Base-by-base conservation (phyloP, 2,797 vertebrate species). In the Setipinna tenuifilis region DNA sequence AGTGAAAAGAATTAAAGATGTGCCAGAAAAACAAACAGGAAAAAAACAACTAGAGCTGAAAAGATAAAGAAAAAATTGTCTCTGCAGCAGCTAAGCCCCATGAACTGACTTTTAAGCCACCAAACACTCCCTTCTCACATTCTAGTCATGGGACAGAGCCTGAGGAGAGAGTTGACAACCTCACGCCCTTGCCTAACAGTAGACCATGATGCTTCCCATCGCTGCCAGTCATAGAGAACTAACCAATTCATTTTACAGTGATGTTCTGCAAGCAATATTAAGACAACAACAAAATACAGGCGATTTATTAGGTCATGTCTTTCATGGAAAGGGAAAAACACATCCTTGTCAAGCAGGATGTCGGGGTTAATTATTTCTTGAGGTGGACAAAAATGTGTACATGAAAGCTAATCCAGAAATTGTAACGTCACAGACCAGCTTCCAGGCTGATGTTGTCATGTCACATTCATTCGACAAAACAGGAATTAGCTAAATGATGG, bases 131-230 rank as follows among this genome's bases (percentile, higher is more conserved):
- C 83, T 84, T 86, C 84, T 87, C 83, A n/a, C 28, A 35, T 17
- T 86, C 4, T 19, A 89, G 88, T 95, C 94, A 95, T 93, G 62
- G 93, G 95, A 95, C 88, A 68, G 62, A 54, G 90, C 94, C 90
- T 0, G 82, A 88, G 88, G 94, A 90, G 44, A 23, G 41, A 35
- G 86, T 82, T 88, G 89, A 90, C 91, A 91, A 86, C 84, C 16
- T 1, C 21, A 21, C 17, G 71, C 71, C 71, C 35, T 78, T 44
- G 31, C 35, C 35, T 78, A 17, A 19, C 71, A 44, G 41, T 6
- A 78, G 31, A 78, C 35, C 71, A 21, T 41, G 6, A 19, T 78
- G 71, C 71, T 78, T 44, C 14, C 17, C 35, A 41, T 21, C 31
- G 41, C 6, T 41, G 17, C 6, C 71, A 25, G n/a, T 11, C n/a